Evolutionary conservation across 2,797 vertebrate species (phyloP).

Genomic region (Ctenopoma multispine): DNA sequence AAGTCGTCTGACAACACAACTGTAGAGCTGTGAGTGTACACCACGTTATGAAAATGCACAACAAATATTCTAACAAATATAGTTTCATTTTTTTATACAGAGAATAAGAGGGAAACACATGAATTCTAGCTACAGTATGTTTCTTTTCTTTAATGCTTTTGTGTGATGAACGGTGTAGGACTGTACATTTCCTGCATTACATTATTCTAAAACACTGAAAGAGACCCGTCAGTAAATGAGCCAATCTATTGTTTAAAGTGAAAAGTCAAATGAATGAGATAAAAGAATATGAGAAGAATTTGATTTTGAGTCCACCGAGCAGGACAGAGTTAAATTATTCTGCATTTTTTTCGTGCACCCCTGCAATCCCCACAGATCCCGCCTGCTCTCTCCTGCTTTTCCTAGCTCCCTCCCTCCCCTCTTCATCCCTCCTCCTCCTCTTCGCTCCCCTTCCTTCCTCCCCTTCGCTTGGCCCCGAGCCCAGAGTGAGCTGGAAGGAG

Average conservation of each 20-base stretch:
- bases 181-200: no score
- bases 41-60: no score
- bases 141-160: no score
- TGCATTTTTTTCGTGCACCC: slow-evolving; percentile 72
- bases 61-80: no score
- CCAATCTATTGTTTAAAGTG: background rate
- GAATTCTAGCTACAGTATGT: no score
- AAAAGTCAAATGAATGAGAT: background rate
- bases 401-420: slow-evolving; percentile 20
- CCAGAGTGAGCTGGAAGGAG: slow-evolving; percentile 68
- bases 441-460: slow-evolving; percentile 54
- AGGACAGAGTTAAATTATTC: slow-evolving; percentile 69
- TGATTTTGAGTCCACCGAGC: background rate
- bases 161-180: no score
- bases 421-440: slow-evolving; percentile 26
- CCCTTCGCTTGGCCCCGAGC: slow-evolving; percentile 62
- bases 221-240: background rate
- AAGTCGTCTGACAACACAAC: no score
- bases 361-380: slow-evolving; percentile 69
- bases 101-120: no score
- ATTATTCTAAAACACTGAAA: no score
- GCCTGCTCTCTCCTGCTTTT: slow-evolving; percentile 43
- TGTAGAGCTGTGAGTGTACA: no score
- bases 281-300: background rate
- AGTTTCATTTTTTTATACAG: no score